These are phyloP conservation scores for Apogon hyalosoma DNA, from an alignment of 2,797 vertebrate species.

Conservation along the genomic window DNA sequence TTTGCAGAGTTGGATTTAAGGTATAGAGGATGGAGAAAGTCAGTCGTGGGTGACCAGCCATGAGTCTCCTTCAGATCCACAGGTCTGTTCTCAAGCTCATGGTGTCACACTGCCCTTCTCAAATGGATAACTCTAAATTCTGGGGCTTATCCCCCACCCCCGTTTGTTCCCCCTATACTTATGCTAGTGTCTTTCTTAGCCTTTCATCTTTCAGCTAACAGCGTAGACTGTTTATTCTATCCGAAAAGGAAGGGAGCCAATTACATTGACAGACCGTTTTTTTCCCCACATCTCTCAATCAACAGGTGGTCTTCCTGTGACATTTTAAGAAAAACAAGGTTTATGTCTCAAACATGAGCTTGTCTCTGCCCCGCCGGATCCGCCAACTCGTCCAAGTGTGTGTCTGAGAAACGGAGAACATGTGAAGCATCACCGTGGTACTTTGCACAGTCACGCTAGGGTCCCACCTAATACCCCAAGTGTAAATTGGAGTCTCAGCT, in stretches of 20 bases:
- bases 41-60: conserved; percentile 52
- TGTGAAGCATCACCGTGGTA: conserved; percentile 47
- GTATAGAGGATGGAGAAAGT: conserved; percentile 38
- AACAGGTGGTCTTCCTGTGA: conserved; percentile 64
- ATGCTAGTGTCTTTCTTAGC: conserved; percentile 9
- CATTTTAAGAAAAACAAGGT: conserved; percentile 50
- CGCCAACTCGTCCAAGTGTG: conserved; percentile 48
- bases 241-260: conserved; percentile 51
- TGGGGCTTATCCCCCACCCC: conserved; percentile 58
- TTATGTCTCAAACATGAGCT: conserved; percentile 81
- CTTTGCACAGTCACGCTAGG: conserved; percentile 70
- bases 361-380: conserved; percentile 46
- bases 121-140: conserved; percentile 59
- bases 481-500: conserved; percentile 78
- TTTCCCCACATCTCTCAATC: conserved; percentile 53
- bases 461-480: conserved; percentile 79
- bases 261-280: conserved; percentile 48
- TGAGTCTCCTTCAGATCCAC: conserved; percentile 54
- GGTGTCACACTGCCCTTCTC: conserved; percentile 72
- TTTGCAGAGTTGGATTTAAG: conserved; percentile 36
- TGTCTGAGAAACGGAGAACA: conserved; percentile 49
- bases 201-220: conserved; percentile 34
- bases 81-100: conserved; percentile 49
- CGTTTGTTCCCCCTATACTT: conserved; percentile 28
- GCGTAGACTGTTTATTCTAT: conserved; percentile 21